Base-by-base conservation (phyloP, 2,888 invertebrate species). In the Drosophila vallismaia region DNA sequence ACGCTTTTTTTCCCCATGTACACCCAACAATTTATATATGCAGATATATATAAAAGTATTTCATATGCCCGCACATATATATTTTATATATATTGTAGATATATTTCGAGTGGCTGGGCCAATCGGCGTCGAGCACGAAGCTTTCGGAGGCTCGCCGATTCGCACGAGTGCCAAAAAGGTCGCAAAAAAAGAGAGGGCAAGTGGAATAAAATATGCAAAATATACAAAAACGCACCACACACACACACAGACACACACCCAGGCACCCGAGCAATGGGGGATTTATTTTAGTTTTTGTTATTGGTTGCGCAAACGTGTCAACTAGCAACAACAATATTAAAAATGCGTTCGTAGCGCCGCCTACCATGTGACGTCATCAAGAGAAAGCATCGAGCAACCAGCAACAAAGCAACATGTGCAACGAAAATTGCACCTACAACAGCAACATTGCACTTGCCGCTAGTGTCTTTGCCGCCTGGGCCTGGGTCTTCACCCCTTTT, bases 271-370 rank as follows among this genome's bases (percentile, higher is more conserved):
- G 44, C 33, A 29, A 48, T 50, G 48, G 36, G 54, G 66, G 67
- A 76, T 71, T 76, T 80, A 79, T 77, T 83, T 81, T 78, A 81
- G 87, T 81, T 87, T 76, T 87, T 85, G 79, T 85, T 83, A 87
- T 83, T 83, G 82, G 82, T 62, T 81, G 87, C 75, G 75, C 68
- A 46, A 76, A 83, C 75, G 75, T 78, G 79, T 74, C 74, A 76
- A 76, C 73, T 52, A 66, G 52, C 74, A 71, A 57, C 58, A 68
- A 59, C 57, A 50, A 51, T 69, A 78, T 78, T 82, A 79, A 81
- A 87, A 82, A 87, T 88, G 86, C 88, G 88, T 88, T 87, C 80
- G 80, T 76, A 70, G 89, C 86, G 54, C 86, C 86, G 86, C 86
- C 86, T 88, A 77, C 79, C 69, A 59, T 44, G 54, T 88, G 88